Conservation (phyloP, 2,888 invertebrate species). For the Parapristionchus giblindavisi region DNA sequence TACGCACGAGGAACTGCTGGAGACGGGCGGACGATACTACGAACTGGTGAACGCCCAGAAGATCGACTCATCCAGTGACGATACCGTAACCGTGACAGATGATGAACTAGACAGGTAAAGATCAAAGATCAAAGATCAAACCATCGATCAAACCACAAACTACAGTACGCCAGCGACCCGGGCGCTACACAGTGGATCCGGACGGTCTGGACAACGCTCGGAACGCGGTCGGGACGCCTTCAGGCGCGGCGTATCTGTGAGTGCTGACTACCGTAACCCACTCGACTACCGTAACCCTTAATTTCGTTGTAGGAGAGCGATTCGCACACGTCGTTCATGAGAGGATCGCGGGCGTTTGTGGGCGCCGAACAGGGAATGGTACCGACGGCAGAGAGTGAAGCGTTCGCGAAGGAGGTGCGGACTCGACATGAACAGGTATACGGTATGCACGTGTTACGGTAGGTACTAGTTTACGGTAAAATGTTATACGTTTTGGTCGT, state of each 20-base stretch:
- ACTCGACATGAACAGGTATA: constrained; percentile 1
- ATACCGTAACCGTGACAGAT: constrained; percentile 11
- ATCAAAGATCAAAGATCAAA: background rate
- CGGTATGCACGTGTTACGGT: too few species aligned
- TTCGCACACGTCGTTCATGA: constrained; percentile 22
- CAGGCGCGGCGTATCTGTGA: constrained; percentile 1
- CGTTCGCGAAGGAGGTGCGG: constrained; percentile 6
- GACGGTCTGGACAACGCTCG: background rate
- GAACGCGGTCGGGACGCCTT: constrained; percentile 19
- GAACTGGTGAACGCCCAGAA: constrained; percentile 38
- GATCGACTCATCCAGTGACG: constrained; percentile 10
- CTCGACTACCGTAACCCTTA: background rate
- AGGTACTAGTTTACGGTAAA: too few species aligned
- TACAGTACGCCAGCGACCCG: constrained; percentile 33
- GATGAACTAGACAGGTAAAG: constrained; percentile 17
- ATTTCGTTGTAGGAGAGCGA: constrained; percentile 1
- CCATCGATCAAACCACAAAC: background rate
- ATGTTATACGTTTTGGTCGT: too few species aligned
- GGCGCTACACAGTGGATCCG: constrained; percentile 1
- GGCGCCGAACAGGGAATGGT: background rate
- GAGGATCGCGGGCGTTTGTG: constrained; percentile 11
- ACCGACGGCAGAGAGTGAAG: constrained; percentile 12
- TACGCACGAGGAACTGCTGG: constrained; percentile 27
- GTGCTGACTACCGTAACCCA: background rate
- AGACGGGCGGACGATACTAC: constrained; percentile 26